Evolutionary conservation across 2,113 vertebrate genomes (phyloP), one percentile per base, ranked within the genome.

Genomic region (Pseudorasbora parva): DNA sequence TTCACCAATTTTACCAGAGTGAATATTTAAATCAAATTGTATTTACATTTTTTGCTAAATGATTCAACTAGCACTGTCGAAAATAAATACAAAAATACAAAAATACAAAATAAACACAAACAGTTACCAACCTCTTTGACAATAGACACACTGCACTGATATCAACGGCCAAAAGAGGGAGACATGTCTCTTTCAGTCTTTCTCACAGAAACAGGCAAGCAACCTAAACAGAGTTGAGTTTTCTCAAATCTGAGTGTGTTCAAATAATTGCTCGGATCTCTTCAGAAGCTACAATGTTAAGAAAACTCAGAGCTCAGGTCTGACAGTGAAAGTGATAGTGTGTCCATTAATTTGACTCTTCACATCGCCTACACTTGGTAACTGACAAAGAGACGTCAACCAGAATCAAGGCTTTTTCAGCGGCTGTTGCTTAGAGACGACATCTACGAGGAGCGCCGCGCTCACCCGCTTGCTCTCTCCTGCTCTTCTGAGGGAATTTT

Each of bases 341-440:
- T 51, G 57, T 60, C 7, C 43, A 49, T 49, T 66, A 47, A 51
- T 33, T 41, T 25, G 64, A 59, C 47, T 72, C 75, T 37, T 47
- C 59, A 21, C 68, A 10, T 56, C 41, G 45, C 62, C 49, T 54
- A 66, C 43, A 51, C 57, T 75, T n/a, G 25, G 37, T 30, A 17
- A 1, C 72, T n/a, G 47, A 51, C 47, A 72, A 25, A 19, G 21
- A 78, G 27, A 78, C 74, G 87, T 82, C 82, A 87, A 60, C 82
- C 71, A 85, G 83, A 84, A 89, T 90, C 86, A 92, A 90, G 59
- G 78, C 17, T 66, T 64, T 64, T 47, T 66, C 25, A n/a, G 82
- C 88, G 89, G 87, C 90, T 89, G 93, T 94, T 94, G 92, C 93
- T 93, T 94, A 82, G 93, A 92, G 93, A 94, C 92, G 87, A 92